phyloP scores from a whole-genome alignment of 2,797 vertebrate species.

The Acrocephalus scirpaceus region DNA sequence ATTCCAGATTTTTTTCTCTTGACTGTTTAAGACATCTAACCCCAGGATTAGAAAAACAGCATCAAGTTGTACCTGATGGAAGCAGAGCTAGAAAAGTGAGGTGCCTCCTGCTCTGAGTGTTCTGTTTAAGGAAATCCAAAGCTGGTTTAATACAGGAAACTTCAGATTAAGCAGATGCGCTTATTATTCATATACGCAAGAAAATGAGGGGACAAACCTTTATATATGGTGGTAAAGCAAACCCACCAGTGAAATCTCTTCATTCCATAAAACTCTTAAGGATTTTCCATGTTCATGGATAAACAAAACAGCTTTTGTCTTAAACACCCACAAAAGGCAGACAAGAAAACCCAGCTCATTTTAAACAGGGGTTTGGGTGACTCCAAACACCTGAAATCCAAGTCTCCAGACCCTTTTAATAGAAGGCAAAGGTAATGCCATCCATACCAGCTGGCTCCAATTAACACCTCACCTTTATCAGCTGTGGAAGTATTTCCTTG shows the following conservation, averaged over 20 bases:
- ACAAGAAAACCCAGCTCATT: background rate
- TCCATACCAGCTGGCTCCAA: background rate
- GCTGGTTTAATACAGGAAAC: background rate
- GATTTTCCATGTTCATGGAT: fast-evolving
- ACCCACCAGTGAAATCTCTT: background rate
- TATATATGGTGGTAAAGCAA: fast-evolving
- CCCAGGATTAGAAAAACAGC: background rate
- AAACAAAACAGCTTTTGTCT: background rate
- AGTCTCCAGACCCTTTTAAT: background rate
- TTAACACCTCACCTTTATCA: background rate
- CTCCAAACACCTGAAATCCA: background rate
- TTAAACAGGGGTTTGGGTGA: background rate
- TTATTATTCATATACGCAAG: background rate
- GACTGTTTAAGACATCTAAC: background rate
- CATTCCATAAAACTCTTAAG: fast-evolving
- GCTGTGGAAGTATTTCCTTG: background rate
- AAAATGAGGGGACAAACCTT: background rate
- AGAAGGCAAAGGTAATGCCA: background rate
- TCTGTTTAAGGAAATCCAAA: background rate
- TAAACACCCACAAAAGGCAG: background rate
- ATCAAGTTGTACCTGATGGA: too few species aligned
- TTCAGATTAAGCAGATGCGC: background rate
- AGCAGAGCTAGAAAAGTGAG: background rate
- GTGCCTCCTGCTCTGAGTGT: fast-evolving
- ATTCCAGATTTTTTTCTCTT: background rate